These are phyloP conservation scores for Cheirogaleus medius DNA, from an alignment of 2,113 vertebrate species.

Conservation along the genomic window DNA sequence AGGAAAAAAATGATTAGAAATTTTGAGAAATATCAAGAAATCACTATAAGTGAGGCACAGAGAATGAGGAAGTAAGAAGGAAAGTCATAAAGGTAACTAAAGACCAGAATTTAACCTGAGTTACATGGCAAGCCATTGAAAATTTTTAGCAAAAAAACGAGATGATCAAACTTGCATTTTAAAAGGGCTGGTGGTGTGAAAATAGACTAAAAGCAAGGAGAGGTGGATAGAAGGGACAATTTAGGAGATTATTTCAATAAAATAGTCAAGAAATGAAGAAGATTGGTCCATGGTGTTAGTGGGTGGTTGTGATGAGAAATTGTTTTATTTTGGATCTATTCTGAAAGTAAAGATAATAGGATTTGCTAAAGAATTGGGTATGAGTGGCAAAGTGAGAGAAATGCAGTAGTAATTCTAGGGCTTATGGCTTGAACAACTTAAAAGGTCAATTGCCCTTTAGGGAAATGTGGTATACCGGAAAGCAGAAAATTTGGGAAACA, in stretches of 20 bases:
- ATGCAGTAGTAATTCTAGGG: background rate
- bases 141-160: background rate
- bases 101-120: background rate
- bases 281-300: background rate
- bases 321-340: background rate
- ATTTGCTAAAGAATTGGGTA: background rate
- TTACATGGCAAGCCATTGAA: accelerated
- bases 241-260: background rate
- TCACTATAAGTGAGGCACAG: background rate
- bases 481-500: background rate
- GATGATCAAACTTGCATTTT: background rate
- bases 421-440: background rate
- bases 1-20: background rate
- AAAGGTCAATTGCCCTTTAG: background rate
- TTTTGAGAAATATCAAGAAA: background rate
- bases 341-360: background rate
- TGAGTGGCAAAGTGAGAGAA: background rate
- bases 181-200: background rate
- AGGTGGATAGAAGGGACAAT: background rate
- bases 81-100: background rate
- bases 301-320: background rate
- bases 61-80: background rate
- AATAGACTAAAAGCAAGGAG: background rate
- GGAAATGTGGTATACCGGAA: background rate
- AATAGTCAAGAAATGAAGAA: background rate